Base-by-base conservation (phyloP, 2,888 invertebrate species). In the Plebejus melissa region DNA sequence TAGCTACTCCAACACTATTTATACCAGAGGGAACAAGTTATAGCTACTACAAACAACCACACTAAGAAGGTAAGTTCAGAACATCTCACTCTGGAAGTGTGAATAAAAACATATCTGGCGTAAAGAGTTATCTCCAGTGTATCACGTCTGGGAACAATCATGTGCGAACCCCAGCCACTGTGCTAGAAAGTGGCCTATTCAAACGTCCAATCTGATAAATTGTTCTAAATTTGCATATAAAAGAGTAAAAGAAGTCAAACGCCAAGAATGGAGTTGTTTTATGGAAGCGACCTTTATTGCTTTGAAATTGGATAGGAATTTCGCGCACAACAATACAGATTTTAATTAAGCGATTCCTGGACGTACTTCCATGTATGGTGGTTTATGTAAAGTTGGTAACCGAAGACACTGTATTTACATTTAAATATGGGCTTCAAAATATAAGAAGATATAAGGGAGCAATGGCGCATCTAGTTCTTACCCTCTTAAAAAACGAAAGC, bases 131-230 rank as follows among this genome's bases (percentile, higher is more conserved):
- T 70, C 70, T n/a, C 4, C n/a, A n/a, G 41, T 22, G 70, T 70
- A 70, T 70, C 70, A 7, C 22, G 70, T 70, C 41, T 5, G 16
- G n/a, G 1, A 28, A 72, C 72, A 72, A 72, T 72, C 11, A 71
- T 72, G 7, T 72, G 72, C 13, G 72, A 72, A 72, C 13, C 2
- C 28, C 50, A 72, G 50, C 4, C 41, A 4, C 71, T 71, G 70
- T 41, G 46, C 71, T 71, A 76, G 83, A 86, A 86, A 86, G 83
- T 85, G 81, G 79, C 83, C 89, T 50, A 91, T 91, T 91, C 87
- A 91, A 86, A 88, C 83, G 91, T 91, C 91, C 79, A 78, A 81
- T 80, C 85, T 91, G 91, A 91, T 91, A 91, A 91, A 91, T 91
- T 91, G 87, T 83, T 80, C 82, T 78, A 82, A 81, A 90, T 91